Percentiles rank a stretch among this genome's conserved stretches.
phyloP scores from a whole-genome alignment of 2,888 invertebrate genomes.

The Tolmerus cingulatus region DNA sequence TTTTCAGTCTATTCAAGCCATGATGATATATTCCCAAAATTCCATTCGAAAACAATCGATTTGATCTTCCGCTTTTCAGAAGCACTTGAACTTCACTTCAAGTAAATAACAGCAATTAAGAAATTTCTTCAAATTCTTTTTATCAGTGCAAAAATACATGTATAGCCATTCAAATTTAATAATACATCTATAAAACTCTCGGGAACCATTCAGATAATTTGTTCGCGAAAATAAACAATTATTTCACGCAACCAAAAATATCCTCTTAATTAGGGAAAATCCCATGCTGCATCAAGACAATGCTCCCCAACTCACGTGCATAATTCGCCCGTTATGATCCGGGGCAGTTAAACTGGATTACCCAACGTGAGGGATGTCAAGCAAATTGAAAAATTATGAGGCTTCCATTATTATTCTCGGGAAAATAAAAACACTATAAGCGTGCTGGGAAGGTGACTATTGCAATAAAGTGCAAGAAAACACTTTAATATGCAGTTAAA shows the following conservation, averaged over 20 bases:
- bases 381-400: neutral
- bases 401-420: neutral
- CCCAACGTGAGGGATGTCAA: neutral
- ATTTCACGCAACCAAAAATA: neutral
- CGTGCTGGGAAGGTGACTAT: neutral
- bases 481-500: neutral
- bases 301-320: neutral
- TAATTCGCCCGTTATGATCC: neutral
- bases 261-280: constrained; percentile 1
- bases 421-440: neutral
- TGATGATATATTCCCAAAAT: neutral
- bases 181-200: neutral
- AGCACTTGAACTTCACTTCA: neutral
- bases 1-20: neutral
- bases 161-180: neutral
- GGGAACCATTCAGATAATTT: neutral
- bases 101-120: neutral
- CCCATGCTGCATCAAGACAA: constrained; percentile 1
- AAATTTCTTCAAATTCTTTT: neutral
- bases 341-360: neutral
- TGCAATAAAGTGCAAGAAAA: neutral
- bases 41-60: neutral
- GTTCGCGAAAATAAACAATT: neutral
- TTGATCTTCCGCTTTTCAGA: neutral
- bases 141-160: neutral